phyloP scores from a whole-genome alignment of 2,797 vertebrate genomes.

The Knipowitschia caucasica region DNA sequence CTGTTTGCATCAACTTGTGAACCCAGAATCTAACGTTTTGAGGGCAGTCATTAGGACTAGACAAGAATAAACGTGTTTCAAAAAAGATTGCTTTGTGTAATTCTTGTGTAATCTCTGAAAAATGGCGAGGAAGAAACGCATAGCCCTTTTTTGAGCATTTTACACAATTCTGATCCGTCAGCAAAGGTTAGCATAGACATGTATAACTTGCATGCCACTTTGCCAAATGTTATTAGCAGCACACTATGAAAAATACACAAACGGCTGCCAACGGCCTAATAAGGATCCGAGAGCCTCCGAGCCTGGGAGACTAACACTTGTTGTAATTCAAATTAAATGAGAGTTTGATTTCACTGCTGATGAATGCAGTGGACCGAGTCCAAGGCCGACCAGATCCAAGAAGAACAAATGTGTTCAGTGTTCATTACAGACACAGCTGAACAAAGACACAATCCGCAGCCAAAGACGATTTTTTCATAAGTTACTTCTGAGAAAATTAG shows the following conservation, averaged over 20 bases:
- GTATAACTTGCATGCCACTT: too few species aligned
- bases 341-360: constrained; percentile 36
- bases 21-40: too few species aligned
- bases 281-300: not conserved
- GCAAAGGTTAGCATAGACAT: too few species aligned
- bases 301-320: constrained; percentile 13
- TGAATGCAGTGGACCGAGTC: constrained; percentile 42
- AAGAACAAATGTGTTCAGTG: constrained; percentile 29
- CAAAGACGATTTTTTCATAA: constrained; percentile 22
- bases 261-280: not conserved
- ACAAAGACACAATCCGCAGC: constrained; percentile 32
- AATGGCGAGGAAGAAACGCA: too few species aligned
- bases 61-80: too few species aligned
- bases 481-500: constrained; percentile 16
- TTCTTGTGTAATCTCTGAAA: too few species aligned
- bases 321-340: constrained; percentile 32
- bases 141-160: too few species aligned
- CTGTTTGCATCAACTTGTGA: too few species aligned
- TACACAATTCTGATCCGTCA: too few species aligned
- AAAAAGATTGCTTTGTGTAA: too few species aligned
- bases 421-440: constrained; percentile 30
- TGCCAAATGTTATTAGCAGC: too few species aligned
- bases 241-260: not conserved
- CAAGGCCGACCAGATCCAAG: constrained; percentile 16
- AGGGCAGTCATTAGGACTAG: too few species aligned